Evolutionary conservation across 1,140 invertebrate species (phyloP).

Genomic region (Pantala flavescens): DNA sequence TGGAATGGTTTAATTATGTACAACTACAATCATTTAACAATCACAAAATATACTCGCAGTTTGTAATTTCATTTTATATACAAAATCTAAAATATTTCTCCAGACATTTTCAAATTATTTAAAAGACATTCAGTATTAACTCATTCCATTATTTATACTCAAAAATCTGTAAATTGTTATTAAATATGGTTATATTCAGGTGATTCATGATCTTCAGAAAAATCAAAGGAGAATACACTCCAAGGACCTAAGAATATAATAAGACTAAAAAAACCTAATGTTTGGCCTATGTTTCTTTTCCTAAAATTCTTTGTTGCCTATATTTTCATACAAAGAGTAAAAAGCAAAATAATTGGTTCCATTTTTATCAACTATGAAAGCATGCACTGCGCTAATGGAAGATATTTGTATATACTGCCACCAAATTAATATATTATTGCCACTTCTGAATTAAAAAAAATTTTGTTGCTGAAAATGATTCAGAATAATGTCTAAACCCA

Average conservation of each 20-base stretch:
- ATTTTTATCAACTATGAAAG: background rate
- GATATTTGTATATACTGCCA: background rate
- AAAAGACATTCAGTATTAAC: background rate
- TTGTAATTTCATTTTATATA: background rate
- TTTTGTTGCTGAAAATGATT: too few relatives aligned
- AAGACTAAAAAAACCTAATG: slow-evolving; percentile 3
- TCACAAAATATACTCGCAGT: slow-evolving; percentile 1
- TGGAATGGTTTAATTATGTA: slow-evolving; percentile 5
- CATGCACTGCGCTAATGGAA: background rate
- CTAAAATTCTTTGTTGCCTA: background rate
- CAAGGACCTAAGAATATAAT: background rate
- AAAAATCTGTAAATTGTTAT: background rate
- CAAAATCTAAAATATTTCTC: background rate
- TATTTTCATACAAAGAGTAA: background rate
- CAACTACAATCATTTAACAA: slow-evolving; percentile 8
- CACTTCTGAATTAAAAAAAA: background rate
- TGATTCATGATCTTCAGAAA: background rate
- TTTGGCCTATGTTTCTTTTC: background rate
- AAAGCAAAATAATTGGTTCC: background rate
- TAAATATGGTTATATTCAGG: background rate
- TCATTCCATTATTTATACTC: background rate
- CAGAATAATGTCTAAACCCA: too few relatives aligned
- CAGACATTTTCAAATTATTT: background rate
- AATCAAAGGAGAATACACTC: background rate
- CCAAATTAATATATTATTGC: background rate